phyloP scores from a whole-genome alignment of 1,140 invertebrate species.

The Neodiprion pinetum region DNA sequence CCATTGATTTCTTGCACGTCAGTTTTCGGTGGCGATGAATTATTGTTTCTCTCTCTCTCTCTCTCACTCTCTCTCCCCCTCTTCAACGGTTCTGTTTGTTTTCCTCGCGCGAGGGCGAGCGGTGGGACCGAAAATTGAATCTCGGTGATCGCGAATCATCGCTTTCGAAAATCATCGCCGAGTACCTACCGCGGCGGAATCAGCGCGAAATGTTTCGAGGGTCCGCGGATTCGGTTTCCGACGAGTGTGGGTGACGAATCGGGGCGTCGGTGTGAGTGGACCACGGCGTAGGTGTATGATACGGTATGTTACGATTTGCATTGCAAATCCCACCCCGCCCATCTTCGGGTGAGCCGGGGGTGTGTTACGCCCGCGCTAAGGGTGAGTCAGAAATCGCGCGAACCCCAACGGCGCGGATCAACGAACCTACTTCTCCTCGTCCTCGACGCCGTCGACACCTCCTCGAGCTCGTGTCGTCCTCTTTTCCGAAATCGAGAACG shows the following conservation, averaged over 20 bases:
- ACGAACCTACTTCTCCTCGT: background rate
- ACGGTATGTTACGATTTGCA: conserved; percentile 50
- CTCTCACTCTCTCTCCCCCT: conserved; percentile 5
- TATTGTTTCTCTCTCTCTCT: conserved; percentile 23
- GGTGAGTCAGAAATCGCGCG: conserved; percentile 4
- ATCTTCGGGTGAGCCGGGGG: conserved; percentile 28
- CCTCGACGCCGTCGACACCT: background rate
- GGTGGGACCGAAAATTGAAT: background rate
- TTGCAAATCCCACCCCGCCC: conserved; percentile 49
- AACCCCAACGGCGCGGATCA: background rate
- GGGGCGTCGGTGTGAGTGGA: background rate
- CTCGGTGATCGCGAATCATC: background rate
- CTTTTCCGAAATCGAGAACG: background rate
- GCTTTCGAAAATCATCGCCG: background rate
- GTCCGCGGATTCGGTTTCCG: background rate
- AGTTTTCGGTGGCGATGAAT: background rate
- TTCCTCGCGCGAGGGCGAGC: background rate
- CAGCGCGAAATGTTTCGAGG: background rate
- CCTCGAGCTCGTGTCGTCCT: no score
- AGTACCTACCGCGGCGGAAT: background rate
- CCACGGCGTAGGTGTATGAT: conserved; percentile 40
- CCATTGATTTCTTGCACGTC: background rate
- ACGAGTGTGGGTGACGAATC: background rate
- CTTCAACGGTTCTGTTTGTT: background rate
- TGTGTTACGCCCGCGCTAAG: conserved; percentile 30